phyloP scores from a whole-genome alignment of 2,888 invertebrate species.

The Microctonus brassicae region DNA sequence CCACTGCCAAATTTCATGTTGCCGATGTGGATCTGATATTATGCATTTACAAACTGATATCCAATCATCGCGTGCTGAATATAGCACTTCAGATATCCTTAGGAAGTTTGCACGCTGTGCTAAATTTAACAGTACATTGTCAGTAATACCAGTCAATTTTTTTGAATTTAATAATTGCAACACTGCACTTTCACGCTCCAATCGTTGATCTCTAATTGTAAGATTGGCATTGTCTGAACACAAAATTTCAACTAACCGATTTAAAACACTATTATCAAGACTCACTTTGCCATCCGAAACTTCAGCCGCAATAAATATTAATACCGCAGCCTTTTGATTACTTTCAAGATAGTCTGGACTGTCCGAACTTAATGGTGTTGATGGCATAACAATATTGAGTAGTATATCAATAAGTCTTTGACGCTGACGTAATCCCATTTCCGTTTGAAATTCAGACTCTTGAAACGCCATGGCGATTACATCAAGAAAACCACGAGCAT shows the following conservation, averaged over 20 bases:
- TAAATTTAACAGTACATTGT: conserved; percentile 60
- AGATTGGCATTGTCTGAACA: conserved; percentile 49
- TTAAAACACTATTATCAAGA: conserved; percentile 58
- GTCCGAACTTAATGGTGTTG: conserved; percentile 58
- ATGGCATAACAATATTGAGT: conserved; percentile 78
- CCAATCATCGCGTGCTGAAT: conserved; percentile 66
- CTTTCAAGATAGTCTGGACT: conserved; percentile 59
- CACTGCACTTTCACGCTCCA: conserved; percentile 62
- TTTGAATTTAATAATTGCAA: conserved; percentile 60
- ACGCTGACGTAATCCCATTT: conserved; percentile 79
- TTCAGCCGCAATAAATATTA: conserved; percentile 64
- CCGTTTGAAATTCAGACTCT: conserved; percentile 82
- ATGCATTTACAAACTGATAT: conserved; percentile 64
- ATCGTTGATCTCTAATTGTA: conserved; percentile 56
- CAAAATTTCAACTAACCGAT: conserved; percentile 61
- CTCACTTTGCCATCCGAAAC: conserved; percentile 60
- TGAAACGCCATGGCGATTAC: conserved; percentile 88
- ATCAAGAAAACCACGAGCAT: conserved; percentile 88
- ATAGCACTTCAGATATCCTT: conserved; percentile 62
- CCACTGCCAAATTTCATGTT: conserved; percentile 63
- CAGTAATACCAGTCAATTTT: conserved; percentile 62
- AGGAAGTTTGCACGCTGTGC: conserved; percentile 63
- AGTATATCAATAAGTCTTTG: conserved; percentile 85
- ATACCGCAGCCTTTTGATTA: conserved; percentile 60
- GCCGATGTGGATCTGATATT: conserved; percentile 57